Percentiles rank a stretch among this genome's conserved stretches.
Conservation (phyloP, 1,140 invertebrate genomes). For the Trichomalopsis sarcophagae region DNA sequence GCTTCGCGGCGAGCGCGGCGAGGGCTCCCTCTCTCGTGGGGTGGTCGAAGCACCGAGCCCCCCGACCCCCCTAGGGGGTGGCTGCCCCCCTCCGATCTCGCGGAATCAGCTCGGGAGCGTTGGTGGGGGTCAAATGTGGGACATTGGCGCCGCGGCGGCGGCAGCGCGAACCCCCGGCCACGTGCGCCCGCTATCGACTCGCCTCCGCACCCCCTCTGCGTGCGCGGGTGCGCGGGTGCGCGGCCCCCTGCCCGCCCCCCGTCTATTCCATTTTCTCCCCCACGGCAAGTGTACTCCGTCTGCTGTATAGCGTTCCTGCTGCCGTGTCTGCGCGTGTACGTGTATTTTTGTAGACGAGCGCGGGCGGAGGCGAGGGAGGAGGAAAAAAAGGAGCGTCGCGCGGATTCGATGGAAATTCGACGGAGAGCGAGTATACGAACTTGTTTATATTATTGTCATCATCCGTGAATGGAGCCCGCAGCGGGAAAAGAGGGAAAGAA, state of each 20-base stretch:
- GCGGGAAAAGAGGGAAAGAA: neutral
- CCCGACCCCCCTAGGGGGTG: neutral
- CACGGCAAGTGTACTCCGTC: neutral
- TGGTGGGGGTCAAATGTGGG: conserved; percentile 63
- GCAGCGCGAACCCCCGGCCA: conserved; percentile 69
- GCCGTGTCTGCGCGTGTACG: neutral
- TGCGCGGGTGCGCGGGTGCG: too few relatives aligned
- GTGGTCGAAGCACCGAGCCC: neutral
- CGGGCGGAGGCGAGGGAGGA: neutral
- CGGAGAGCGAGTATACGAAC: neutral
- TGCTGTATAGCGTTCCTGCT: neutral
- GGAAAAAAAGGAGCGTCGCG: neutral
- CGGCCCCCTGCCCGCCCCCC: neutral
- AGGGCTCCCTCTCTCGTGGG: conserved; percentile 10
- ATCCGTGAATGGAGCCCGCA: conserved; percentile 28
- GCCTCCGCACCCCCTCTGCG: conserved; percentile 47
- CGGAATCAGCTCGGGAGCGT: neutral
- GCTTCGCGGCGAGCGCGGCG: conserved; percentile 53
- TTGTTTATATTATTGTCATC: conserved; percentile 37
- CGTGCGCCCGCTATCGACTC: conserved; percentile 72
- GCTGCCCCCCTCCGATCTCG: neutral
- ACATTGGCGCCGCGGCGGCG: conserved; percentile 72
- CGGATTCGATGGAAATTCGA: conserved; percentile 4
- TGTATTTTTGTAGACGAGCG: neutral
- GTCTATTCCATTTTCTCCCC: conserved; percentile 22